Evolutionary conservation across 2,888 invertebrate species (phyloP).

Genomic region (Eupeodes latifasciatus): DNA sequence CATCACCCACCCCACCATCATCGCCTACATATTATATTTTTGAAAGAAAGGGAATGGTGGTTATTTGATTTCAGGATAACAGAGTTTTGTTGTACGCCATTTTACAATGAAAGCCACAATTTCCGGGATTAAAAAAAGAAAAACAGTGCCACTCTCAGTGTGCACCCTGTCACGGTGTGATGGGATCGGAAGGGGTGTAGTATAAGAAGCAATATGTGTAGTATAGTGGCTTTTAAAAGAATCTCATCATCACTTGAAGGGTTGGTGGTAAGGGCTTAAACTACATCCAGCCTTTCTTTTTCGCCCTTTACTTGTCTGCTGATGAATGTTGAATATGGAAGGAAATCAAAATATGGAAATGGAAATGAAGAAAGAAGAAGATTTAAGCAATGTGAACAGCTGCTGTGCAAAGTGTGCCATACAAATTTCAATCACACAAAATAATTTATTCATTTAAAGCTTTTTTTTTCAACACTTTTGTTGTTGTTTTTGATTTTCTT

Average conservation of each 20-base stretch:
- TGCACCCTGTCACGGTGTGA: not conserved
- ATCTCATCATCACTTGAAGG: constrained; percentile 21
- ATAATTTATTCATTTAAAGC: constrained; percentile 31
- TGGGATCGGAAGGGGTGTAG: not conserved
- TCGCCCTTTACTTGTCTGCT: not conserved
- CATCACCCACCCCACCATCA: not conserved
- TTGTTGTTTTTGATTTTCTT: not conserved
- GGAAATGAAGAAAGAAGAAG: not conserved
- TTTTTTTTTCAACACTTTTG: not conserved
- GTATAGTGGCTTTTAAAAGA: constrained; percentile 42
- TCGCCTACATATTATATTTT: not conserved
- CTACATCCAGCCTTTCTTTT: not conserved
- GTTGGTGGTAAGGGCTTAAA: not conserved
- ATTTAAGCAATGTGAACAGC: constrained; percentile 11
- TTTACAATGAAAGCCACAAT: constrained; percentile 37
- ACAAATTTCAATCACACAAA: constrained; percentile 10
- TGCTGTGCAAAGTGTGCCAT: constrained; percentile 23
- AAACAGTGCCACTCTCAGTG: constrained; percentile 22
- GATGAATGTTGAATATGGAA: too few relatives aligned
- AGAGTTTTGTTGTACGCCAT: constrained; percentile 23
- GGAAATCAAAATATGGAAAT: not conserved
- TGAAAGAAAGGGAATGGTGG: constrained; percentile 23
- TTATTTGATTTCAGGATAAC: constrained; percentile 48
- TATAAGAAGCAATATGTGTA: not conserved
- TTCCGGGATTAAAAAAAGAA: not conserved